These are phyloP conservation scores for Aldrovandia affinis DNA, from an alignment of 2,797 vertebrate genomes.

Conservation along the genomic window DNA sequence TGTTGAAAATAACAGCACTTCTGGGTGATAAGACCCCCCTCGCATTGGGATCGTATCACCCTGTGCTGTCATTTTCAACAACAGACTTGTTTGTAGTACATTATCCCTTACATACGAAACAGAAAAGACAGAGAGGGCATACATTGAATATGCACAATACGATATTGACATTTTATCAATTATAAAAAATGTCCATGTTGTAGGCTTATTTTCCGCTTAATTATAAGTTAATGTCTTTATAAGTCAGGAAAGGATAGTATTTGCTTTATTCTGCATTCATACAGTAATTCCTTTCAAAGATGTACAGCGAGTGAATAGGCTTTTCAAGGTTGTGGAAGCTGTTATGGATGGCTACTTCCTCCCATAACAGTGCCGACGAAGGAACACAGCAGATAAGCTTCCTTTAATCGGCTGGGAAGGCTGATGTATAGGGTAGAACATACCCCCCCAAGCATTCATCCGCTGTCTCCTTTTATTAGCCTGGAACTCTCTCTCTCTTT, in stretches of 20 bases:
- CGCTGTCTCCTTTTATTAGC: constrained; percentile 3
- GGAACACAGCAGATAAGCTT: not conserved
- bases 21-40: too few relatives aligned
- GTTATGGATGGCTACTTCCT: not conserved
- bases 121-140: too few relatives aligned
- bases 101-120: too few relatives aligned
- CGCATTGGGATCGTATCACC: too few relatives aligned
- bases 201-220: too few relatives aligned
- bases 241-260: not conserved
- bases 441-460: constrained; percentile 7
- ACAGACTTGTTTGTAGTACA: too few relatives aligned
- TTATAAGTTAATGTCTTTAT: too few relatives aligned
- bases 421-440: not conserved
- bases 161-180: too few relatives aligned
- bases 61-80: too few relatives aligned
- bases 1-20: too few relatives aligned
- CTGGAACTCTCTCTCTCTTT: constrained; percentile 7
- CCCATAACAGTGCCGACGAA: not conserved
- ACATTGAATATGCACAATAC: too few relatives aligned
- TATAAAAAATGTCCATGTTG: too few relatives aligned
- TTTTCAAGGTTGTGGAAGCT: not conserved
- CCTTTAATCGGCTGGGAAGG: not conserved
- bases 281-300: not conserved
- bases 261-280: not conserved
- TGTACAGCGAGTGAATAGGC: not conserved